Conservation (phyloP, 2,888 invertebrate species). For the Marasmarcha lunaedactyla region DNA sequence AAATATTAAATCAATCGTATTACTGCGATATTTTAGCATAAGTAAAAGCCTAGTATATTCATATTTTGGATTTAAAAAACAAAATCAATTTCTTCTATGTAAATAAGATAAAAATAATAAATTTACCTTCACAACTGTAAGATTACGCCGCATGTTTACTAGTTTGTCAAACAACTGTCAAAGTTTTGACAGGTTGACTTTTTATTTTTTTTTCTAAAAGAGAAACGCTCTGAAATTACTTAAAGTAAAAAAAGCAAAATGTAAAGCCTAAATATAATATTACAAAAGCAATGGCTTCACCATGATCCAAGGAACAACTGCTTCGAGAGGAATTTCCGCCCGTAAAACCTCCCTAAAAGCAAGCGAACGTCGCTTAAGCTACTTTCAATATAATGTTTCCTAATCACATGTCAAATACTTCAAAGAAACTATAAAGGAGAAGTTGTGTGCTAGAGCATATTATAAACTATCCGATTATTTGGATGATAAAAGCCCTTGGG, state of each 20-base stretch:
- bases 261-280: no score
- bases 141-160: neutral
- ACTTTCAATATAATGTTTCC: no score
- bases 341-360: no score
- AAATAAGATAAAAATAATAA: neutral
- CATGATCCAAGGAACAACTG: no score
- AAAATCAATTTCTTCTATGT: neutral
- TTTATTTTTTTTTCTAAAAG: neutral
- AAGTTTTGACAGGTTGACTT: conserved; percentile 5
- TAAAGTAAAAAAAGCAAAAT: neutral
- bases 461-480: no score
- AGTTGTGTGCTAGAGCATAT: no score
- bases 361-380: no score
- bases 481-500: no score
- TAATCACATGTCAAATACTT: no score
- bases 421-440: no score
- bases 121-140: neutral
- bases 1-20: neutral
- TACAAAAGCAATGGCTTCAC: no score
- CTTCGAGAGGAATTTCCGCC: no score
- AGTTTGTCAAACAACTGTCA: neutral
- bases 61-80: neutral
- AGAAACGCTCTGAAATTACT: neutral
- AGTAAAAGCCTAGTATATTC: neutral
- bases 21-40: neutral